Evolutionary conservation across 1,140 invertebrate genomes (phyloP).

Genomic region (Ylistrum balloti): DNA sequence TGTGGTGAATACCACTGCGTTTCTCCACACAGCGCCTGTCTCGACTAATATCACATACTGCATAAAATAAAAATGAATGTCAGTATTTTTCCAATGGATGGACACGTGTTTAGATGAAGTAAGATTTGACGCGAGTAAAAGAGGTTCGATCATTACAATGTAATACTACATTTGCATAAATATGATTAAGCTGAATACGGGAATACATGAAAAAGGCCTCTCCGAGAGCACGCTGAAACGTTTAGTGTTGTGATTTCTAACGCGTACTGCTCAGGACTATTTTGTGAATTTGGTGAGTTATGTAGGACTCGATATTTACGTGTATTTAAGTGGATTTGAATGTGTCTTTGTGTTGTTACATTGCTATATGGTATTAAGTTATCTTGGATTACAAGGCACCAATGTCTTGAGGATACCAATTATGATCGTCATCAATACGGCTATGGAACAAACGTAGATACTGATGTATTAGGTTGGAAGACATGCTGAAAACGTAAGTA

Average conservation of each 20-base stretch:
- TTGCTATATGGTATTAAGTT: background rate
- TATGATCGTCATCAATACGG: background rate
- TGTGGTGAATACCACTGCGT: background rate
- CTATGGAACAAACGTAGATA: background rate
- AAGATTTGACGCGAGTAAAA: background rate
- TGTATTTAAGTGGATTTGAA: background rate
- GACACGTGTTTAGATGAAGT: background rate
- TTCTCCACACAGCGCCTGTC: background rate
- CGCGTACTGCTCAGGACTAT: background rate
- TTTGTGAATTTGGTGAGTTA: background rate
- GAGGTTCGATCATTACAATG: background rate
- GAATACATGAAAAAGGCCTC: too few species aligned
- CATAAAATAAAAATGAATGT: background rate
- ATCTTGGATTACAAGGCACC: background rate
- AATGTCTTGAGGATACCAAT: background rate
- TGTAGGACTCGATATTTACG: background rate
- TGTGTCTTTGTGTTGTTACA: background rate
- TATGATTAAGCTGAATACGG: background rate
- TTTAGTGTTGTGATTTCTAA: too few species aligned
- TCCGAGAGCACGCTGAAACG: too few species aligned
- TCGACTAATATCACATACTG: background rate
- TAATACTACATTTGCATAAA: background rate
- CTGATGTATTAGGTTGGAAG: background rate
- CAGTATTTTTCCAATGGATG: background rate
- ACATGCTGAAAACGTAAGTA: constrained; percentile 12